Evolutionary conservation across 2,797 vertebrate genomes (phyloP).

Genomic region (Fringilla coelebs): DNA sequence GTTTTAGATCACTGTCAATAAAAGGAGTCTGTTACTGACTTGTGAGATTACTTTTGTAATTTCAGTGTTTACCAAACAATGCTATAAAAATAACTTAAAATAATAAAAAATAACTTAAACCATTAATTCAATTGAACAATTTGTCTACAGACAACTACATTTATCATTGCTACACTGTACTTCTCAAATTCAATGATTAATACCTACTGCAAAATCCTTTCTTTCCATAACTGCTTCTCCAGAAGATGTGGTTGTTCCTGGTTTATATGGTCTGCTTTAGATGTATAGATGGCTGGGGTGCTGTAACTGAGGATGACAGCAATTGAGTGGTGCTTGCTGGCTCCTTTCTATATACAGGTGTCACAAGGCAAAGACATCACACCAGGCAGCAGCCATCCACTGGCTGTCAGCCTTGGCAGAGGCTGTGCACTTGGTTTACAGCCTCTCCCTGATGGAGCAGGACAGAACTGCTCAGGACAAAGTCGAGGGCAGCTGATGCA

Average conservation of each 20-base stretch:
- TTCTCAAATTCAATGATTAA: not conserved
- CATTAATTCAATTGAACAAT: not conserved
- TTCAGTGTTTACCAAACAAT: not conserved
- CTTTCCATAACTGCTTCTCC: not conserved
- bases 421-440: not conserved
- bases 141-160: not conserved
- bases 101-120: not conserved
- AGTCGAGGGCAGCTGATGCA: not conserved
- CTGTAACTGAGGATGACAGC: not conserved
- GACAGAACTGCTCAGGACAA: rapidly evolving
- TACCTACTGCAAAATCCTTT: not conserved
- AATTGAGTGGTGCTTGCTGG: not conserved
- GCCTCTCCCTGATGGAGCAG: not conserved
- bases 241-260: not conserved
- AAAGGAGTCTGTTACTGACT: not conserved
- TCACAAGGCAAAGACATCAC: not conserved
- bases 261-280: not conserved
- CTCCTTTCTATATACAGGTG: not conserved
- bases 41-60: not conserved
- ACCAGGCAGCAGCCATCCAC: not conserved
- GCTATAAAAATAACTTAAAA: not conserved
- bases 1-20: not conserved
- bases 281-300: not conserved
- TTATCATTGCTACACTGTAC: not conserved
- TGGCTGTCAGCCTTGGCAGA: not conserved